A percentile compares a stretch with the other conserved stretches of the same genome.
These are phyloP conservation scores for Propithecus perrieri DNA, from an alignment of 2,797 vertebrate species.

Conservation along the genomic window DNA sequence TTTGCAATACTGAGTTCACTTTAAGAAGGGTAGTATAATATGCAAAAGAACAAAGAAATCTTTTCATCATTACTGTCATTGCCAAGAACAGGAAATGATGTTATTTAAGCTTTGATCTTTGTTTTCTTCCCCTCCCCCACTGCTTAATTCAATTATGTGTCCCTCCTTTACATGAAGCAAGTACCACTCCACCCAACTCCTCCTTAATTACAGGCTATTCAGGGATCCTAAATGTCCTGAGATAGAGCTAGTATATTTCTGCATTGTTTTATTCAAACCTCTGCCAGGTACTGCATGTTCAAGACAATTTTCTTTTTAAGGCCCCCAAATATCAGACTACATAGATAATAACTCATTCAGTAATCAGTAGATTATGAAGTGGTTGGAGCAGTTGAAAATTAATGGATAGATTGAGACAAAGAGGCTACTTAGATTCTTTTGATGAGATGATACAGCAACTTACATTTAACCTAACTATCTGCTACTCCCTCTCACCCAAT, in stretches of 20 bases:
- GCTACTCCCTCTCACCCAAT: background rate
- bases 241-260: constrained; percentile 40
- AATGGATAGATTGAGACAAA: constrained; percentile 77
- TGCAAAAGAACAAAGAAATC: constrained; percentile 63
- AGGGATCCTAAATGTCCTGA: constrained; percentile 52
- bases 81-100: constrained; percentile 64
- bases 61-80: constrained; percentile 59
- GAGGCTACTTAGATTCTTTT: constrained; percentile 63
- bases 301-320: constrained; percentile 69
- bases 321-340: background rate
- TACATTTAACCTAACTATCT: constrained; percentile 46
- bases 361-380: constrained; percentile 66
- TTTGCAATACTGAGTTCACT: constrained; percentile 58
- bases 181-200: constrained; percentile 55
- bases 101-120: constrained; percentile 68
- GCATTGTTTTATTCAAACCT: constrained; percentile 64
- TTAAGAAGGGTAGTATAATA: constrained; percentile 48
- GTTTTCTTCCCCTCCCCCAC: constrained; percentile 59
- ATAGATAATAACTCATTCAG: constrained; percentile 56
- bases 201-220: constrained; percentile 59
- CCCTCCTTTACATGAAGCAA: constrained; percentile 65
- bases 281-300: constrained; percentile 64
- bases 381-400: constrained; percentile 76
- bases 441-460: constrained; percentile 49
- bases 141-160: constrained; percentile 75